Base-by-base conservation (phyloP, 2,113 vertebrate genomes). In the Hippocampus barbouri region DNA sequence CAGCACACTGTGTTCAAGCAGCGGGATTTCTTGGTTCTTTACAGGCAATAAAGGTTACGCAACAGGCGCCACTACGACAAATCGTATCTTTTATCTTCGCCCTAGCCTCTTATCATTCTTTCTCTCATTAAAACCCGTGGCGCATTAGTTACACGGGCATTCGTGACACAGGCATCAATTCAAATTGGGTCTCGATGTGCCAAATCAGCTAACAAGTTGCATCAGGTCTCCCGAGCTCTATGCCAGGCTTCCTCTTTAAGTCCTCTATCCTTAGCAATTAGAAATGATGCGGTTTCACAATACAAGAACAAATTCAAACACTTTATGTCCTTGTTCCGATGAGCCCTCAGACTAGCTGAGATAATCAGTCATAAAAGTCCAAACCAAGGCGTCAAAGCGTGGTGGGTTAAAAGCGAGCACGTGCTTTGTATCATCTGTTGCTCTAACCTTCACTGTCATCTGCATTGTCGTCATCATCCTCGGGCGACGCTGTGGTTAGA, bases 371-470 rank as follows among this genome's bases (percentile, higher is more conserved):
- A 14, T 16, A 66, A 69, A 40, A 40, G 25, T 43, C 21, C 11
- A 51, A 73, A 74, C 54, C 27, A 53, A 67, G 14, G 62, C 61
- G 63, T 61, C 34, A 38, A 40, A 34, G 20, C 41, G 25, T 60
- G 25, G 34, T 1, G 34, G 38, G 7, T 54, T 53, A 20, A 53
- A 66, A 70, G n/a, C 40, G 56, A 64, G 27, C 43, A 41, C 30
- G 59, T 65, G 70, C 66, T 70, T 65, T 51, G n/a, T 69, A 63
- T 81, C 59, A 49, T 59, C 38, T 23, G 40, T 80, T 30, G 66
- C n/a, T 62, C 91, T 88, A 89, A 98, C 97, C 97, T 92, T 98
- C 97, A 75, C 97, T 98, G 83, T 99, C 96, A 85, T 98, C 96
- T 60, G 93, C 94, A 77, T 98, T 98, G 87, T 98, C 97, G 64